Evolutionary conservation across 2,888 invertebrate genomes (phyloP).

Genomic region (Drosophila maculinotata): DNA sequence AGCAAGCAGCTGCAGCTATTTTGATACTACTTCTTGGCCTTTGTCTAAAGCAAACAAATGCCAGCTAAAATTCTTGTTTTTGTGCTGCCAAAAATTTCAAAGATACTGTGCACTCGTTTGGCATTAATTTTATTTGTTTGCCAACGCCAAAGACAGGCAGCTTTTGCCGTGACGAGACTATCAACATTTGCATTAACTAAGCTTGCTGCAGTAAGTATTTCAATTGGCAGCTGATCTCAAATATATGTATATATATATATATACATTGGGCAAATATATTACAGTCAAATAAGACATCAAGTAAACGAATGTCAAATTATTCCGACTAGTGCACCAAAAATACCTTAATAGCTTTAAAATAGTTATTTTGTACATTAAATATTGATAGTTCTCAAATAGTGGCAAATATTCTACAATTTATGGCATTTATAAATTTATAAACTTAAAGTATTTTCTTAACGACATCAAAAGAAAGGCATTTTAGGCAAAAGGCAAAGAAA

Average conservation of each 20-base stretch:
- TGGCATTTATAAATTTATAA: no score
- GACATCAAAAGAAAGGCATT: no score
- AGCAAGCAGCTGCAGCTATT: slow-evolving; percentile 58
- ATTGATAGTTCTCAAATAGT: no score
- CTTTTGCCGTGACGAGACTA: slow-evolving; percentile 11
- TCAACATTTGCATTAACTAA: slow-evolving; percentile 41
- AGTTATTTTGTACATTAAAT: no score
- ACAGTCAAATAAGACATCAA: neutral
- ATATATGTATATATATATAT: no score
- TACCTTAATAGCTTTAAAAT: no score
- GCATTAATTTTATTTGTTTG: slow-evolving; percentile 64
- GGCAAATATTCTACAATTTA: no score
- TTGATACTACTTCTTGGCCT: slow-evolving; percentile 54
- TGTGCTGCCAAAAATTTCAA: slow-evolving; percentile 27
- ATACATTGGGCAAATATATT: no score
- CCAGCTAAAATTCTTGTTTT: slow-evolving; percentile 22
- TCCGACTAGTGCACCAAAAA: no score
- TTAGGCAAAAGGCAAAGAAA: neutral
- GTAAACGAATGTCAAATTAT: neutral
- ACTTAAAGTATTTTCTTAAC: no score
- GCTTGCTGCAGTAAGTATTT: neutral
- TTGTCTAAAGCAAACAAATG: slow-evolving; percentile 64
- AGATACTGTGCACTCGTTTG: slow-evolving; percentile 48
- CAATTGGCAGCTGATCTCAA: neutral
- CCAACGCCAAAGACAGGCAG: slow-evolving; percentile 37